Base-by-base conservation (phyloP, 2,888 invertebrate genomes). In the Miltochrista miniata region DNA sequence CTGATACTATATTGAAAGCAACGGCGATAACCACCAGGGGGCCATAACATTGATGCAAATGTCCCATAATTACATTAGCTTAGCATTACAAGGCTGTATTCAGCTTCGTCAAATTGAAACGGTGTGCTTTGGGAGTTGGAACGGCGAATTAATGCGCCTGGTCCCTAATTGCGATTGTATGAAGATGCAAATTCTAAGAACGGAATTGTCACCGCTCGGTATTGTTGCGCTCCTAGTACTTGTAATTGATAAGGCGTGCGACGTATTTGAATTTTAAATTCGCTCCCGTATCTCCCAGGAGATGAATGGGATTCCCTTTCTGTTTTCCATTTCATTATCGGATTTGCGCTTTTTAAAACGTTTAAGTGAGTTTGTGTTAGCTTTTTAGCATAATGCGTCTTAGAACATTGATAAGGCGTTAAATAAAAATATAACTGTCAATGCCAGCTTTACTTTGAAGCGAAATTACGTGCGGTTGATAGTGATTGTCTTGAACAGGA, bases 211-310 rank as follows among this genome's bases (percentile, higher is more conserved):
- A 81, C 80, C 76, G 76, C 76, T 78, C 56, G 64, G 65, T 63
- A 74, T 75, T 75, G 74, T 79, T 75, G 83, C 70, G 73, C 70
- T 75, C 81, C 81, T 79, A 74, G 82, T 83, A 86, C 83, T 81
- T 85, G 90, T 89, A 89, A 89, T 89, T 90, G 90, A 90, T 89
- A 90, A 89, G 87, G 88, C 84, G 85, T 79, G 58, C 64, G 59
- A 70, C 72, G n/a, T 76, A 88, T 89, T 89, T 87, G 85, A 86
- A 90, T 81, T 89, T 87, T 84, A 87, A 87, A 89, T 90, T 76
- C 65, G 64, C 65, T 61, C 70, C 53, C 59, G 61, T 66, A 59
- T 73, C 77, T 73, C 71, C 37, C 51, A 66, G 69, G 77, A 74
- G 62, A 69, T 64, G 66, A 73, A 81, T 76, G 56, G 77, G 77